Evolutionary conservation across 2,113 vertebrate genomes (phyloP).

Genomic region (Parotia lawesii): DNA sequence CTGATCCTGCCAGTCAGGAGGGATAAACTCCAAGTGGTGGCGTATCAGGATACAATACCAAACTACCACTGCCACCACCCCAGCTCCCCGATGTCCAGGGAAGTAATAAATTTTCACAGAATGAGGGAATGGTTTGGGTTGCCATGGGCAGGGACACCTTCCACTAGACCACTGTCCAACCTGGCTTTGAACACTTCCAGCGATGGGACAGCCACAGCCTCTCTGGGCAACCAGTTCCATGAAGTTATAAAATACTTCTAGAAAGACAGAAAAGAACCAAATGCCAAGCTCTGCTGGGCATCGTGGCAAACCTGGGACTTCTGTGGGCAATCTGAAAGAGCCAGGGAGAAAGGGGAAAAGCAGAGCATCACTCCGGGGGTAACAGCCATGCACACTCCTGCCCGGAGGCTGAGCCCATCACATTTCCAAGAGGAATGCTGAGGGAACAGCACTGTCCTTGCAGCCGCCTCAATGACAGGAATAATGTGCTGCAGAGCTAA

Average conservation of each 20-base stretch:
- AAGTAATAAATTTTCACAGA: not conserved
- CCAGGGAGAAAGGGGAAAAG: not conserved
- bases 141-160: not conserved
- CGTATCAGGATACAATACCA: too few relatives aligned
- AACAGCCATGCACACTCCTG: not conserved
- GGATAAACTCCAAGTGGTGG: not conserved
- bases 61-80: not conserved
- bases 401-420: not conserved
- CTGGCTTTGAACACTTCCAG: not conserved
- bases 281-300: not conserved
- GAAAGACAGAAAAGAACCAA: not conserved
- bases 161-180: not conserved
- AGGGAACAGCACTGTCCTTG: not conserved
- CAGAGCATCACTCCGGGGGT: not conserved
- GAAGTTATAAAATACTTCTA: not conserved
- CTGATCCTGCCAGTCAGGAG: not conserved
- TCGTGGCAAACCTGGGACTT: not conserved
- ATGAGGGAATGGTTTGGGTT: not conserved
- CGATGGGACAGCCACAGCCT: not conserved
- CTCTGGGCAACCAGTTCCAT: not conserved
- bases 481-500: not conserved
- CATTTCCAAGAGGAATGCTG: not conserved
- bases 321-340: not conserved
- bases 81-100: not conserved
- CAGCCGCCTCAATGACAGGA: slow-evolving; percentile 10